Percentiles rank a stretch among this genome's conserved stretches.
Conservation (phyloP, 2,797 vertebrate species). For the Malurus splendens region DNA sequence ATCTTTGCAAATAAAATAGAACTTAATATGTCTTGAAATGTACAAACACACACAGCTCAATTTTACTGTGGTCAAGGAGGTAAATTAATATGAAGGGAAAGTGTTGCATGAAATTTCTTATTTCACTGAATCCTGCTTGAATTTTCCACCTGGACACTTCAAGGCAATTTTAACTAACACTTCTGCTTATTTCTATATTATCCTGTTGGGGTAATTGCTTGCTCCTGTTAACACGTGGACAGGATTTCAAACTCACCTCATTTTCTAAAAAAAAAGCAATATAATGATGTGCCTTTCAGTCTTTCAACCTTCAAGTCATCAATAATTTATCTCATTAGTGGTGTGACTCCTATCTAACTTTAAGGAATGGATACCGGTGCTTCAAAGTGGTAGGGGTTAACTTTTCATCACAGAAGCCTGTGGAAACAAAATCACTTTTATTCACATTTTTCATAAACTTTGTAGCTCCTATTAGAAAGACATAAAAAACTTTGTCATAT, state of each 20-base stretch:
- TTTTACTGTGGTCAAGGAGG: not conserved
- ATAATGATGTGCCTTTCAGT: rapidly evolving
- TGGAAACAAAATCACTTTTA: not conserved
- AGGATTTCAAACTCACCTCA: not conserved
- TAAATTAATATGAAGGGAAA: not conserved
- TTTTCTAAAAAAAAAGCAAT: not conserved
- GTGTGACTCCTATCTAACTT: not conserved
- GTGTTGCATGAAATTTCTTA: not conserved
- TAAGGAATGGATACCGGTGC: not conserved
- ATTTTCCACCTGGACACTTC: not conserved
- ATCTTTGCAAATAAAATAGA: not conserved
- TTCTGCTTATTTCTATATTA: not conserved
- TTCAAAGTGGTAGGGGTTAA: not conserved
- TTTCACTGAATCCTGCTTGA: not conserved
- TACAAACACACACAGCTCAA: not conserved
- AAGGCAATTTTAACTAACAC: not conserved
- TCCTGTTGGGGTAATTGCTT: not conserved
- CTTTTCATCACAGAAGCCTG: not conserved
- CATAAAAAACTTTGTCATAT: not conserved
- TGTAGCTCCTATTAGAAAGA: not conserved
- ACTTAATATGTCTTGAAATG: not conserved
- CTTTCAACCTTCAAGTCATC: not conserved
- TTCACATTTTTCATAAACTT: not conserved
- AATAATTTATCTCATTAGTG: not conserved
- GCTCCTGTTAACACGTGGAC: not conserved